Conservation (phyloP, 1,140 invertebrate species). For the Drosophila bocki region DNA sequence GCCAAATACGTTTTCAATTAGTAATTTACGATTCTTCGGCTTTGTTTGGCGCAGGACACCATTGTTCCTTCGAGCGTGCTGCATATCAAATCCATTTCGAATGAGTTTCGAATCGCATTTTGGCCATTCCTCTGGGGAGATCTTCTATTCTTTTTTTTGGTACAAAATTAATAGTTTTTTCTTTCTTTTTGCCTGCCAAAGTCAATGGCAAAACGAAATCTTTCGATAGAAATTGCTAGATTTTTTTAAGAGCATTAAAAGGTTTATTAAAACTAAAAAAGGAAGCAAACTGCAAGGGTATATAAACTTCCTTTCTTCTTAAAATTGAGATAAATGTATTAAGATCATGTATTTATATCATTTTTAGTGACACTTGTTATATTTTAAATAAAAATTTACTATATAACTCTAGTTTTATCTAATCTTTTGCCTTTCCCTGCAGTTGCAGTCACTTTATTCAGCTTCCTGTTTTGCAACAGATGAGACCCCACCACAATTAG, state of each 20-base stretch:
- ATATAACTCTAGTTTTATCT: background rate
- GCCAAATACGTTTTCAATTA: constrained; percentile 76
- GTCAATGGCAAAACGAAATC: background rate
- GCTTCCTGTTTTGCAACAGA: background rate
- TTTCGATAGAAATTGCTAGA: background rate
- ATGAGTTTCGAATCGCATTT: constrained; percentile 17
- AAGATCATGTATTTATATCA: no score
- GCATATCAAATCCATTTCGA: constrained; percentile 68
- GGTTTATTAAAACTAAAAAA: no score
- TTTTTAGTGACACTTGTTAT: no score
- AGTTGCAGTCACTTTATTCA: background rate
- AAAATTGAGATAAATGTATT: no score
- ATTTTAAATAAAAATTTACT: no score
- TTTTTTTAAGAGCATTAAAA: background rate
- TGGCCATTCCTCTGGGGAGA: constrained; percentile 9
- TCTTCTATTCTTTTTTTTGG: background rate
- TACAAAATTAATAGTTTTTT: constrained; percentile 3
- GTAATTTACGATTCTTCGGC: constrained; percentile 71
- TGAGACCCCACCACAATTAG: background rate
- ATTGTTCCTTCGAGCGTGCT: constrained; percentile 42
- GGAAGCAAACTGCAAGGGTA: no score
- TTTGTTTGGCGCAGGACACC: constrained; percentile 33
- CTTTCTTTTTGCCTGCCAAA: background rate
- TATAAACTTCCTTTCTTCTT: no score
- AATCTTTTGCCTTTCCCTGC: background rate